Conservation (phyloP, 1,140 invertebrate genomes). For the Anastrepha obliqua region DNA sequence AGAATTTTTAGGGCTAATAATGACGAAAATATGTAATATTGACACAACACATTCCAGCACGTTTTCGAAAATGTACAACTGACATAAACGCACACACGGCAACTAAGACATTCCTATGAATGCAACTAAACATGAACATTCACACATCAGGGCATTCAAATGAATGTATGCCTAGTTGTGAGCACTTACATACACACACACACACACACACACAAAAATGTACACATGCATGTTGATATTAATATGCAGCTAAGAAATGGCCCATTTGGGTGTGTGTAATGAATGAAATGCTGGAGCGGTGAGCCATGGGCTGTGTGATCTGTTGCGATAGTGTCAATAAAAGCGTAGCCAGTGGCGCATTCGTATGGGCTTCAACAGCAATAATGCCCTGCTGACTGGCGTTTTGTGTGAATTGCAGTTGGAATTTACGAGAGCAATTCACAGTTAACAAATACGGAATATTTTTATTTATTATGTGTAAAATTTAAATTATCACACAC, state of each 20-base stretch:
- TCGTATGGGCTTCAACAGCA: background rate
- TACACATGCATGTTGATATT: background rate
- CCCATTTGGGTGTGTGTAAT: too few relatives aligned
- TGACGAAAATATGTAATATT: background rate
- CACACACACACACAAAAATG: background rate
- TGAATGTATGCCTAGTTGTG: background rate
- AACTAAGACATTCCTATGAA: background rate
- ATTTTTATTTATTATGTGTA: conserved; percentile 2
- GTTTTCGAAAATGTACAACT: background rate
- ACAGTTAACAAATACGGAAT: background rate
- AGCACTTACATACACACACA: background rate
- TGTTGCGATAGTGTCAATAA: too few relatives aligned
- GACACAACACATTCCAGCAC: too few relatives aligned
- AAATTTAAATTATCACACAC: too few relatives aligned
- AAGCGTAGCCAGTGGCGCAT: too few relatives aligned
- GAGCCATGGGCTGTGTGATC: too few relatives aligned
- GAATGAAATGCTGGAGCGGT: too few relatives aligned
- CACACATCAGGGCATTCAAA: too few relatives aligned
- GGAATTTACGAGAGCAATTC: background rate
- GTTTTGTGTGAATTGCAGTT: background rate
- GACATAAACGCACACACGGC: background rate
- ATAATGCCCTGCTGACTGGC: background rate
- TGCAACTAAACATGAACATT: too few relatives aligned
- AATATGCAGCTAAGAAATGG: too few relatives aligned
- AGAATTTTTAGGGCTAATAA: background rate